Base-by-base conservation (phyloP, 2,113 vertebrate genomes). In the Acinonyx jubatus region DNA sequence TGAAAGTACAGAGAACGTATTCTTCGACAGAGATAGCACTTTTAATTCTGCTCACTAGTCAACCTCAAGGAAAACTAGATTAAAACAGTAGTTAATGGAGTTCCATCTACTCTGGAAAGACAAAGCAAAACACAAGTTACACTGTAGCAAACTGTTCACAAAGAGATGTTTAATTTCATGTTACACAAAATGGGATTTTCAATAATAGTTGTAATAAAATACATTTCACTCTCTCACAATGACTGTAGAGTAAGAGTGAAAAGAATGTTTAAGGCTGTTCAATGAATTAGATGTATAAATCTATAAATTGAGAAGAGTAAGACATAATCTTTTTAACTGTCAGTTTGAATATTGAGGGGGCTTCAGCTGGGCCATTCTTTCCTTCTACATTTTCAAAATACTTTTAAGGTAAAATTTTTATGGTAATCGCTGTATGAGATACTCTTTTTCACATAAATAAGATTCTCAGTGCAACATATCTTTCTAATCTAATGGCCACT, bases 371-470 rank as follows among this genome's bases (percentile, higher is more conserved):
- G 33, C 48, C 33, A 36, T 48, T 73, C 45, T 96, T 82, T 55
- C 31, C 25, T 94, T 85, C 27, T 33, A 50, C 89, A 90, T 63
- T 85, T 88, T 76, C 27, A 85, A 76, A 94, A 71, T 29, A 88
- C 0, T 41, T 94, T 66, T 85, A 92, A 93, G 52, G 38, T 31
- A 81, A 88, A 85, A 23, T 36, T 66, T 90, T 97, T 87, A 84
- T 36, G 89, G 9, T 88, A 61, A 96, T 91, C 2, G 21, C 14
- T 29, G 12, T 61, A 88, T 38, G 31, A 61, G 31, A 65, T 55
- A 63, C 10, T 1, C 38, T 68, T 98, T 96, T 93, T 36, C 27
- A 50, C 3, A 33, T 84, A 78, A 86, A 55, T 84, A 81, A 74
- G 5, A 31, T 92, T 81, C 69, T 68, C 27, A 48, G 0, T 12